Evolutionary conservation across 2,888 invertebrate species (phyloP).

Genomic region (Erebia ligea): DNA sequence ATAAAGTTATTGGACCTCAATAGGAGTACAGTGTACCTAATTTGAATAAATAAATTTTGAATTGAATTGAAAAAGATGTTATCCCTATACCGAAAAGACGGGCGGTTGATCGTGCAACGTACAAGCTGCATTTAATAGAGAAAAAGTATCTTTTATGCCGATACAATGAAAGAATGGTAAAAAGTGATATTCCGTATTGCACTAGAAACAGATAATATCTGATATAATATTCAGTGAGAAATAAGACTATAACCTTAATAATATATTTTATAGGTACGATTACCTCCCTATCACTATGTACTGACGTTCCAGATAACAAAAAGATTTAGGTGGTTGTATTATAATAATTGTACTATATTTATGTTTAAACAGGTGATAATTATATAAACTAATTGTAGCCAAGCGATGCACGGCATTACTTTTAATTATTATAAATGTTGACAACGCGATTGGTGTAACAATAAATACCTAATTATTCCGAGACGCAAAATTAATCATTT

Average conservation of each 20-base stretch:
- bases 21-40: too few relatives aligned
- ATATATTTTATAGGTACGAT: too few relatives aligned
- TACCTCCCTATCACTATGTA: not conserved
- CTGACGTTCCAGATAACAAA: not conserved
- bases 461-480: not conserved
- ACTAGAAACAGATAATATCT: not conserved
- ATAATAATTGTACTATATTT: not conserved
- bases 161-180: too few relatives aligned
- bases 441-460: not conserved
- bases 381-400: not conserved
- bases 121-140: too few relatives aligned
- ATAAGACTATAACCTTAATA: not conserved
- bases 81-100: too few relatives aligned
- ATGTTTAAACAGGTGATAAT: conserved; percentile 6
- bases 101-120: too few relatives aligned
- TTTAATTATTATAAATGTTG: not conserved
- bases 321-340: not conserved
- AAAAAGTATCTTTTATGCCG: too few relatives aligned
- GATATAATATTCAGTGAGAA: not conserved
- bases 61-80: too few relatives aligned
- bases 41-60: too few relatives aligned
- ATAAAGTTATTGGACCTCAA: too few relatives aligned
- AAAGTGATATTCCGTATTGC: too few relatives aligned
- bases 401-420: not conserved
- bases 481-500: not conserved